A percentile compares a stretch with the other conserved stretches of the same genome.
phyloP scores from a whole-genome alignment of 2,113 vertebrate genomes.

The Synodontis membranacea region DNA sequence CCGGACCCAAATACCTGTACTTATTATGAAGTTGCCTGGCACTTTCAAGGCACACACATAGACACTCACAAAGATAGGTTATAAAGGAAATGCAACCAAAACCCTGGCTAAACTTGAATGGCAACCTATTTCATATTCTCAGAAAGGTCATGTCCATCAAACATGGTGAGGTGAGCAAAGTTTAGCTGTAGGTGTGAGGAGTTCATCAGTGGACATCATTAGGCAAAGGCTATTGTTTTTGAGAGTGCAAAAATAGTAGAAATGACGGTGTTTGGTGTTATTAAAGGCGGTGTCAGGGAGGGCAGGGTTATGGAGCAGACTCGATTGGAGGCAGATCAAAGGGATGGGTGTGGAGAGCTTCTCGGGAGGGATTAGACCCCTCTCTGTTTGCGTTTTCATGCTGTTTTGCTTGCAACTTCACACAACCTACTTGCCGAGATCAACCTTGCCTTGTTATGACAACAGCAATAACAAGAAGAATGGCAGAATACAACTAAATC shows the following conservation, averaged over 20 bases:
- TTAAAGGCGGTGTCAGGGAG: constrained; percentile 51
- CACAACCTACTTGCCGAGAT: constrained; percentile 55
- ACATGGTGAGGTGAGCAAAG: neutral
- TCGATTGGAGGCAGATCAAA: constrained; percentile 58
- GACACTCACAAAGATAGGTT: constrained; percentile 61
- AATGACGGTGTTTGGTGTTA: constrained; percentile 40
- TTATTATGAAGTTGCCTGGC: constrained; percentile 16
- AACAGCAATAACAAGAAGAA: constrained; percentile 62
- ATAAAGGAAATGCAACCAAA: constrained; percentile 55
- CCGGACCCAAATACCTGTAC: constrained; percentile 25
- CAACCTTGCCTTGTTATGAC: constrained; percentile 61
- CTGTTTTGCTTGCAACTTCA: constrained; percentile 56
- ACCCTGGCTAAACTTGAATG: constrained; percentile 63
- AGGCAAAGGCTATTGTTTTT: constrained; percentile 34
- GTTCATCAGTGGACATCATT: constrained; percentile 32
- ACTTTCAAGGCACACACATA: neutral
- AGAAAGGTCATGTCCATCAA: constrained; percentile 50
- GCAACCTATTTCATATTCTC: constrained; percentile 57
- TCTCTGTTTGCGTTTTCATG: constrained; percentile 60
- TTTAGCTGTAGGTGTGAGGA: constrained; percentile 7
- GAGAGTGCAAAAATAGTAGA: constrained; percentile 21
- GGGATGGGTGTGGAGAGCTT: constrained; percentile 39
- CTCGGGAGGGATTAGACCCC: constrained; percentile 56
- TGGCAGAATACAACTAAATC: constrained; percentile 56
- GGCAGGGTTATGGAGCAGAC: constrained; percentile 46